Evolutionary conservation across 64 coral and sea anemone species (phyloP), one percentile per base, ranked within the genome.

Genomic region (Orbicella faveolata): DNA sequence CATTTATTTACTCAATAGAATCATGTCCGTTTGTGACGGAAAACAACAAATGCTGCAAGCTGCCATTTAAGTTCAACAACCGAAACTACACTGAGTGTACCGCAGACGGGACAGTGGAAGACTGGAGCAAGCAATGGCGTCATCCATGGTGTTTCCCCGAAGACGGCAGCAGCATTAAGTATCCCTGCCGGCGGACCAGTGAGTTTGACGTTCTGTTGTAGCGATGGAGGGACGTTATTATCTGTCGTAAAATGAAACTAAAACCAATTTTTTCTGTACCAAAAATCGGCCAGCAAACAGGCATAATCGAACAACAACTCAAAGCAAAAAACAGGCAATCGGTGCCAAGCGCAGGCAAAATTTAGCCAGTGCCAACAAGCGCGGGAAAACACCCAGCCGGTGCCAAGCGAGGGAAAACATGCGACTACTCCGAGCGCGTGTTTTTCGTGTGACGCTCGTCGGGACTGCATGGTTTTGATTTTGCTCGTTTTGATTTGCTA

Each of bases 1-100:
- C 6, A 15, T 25, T 81, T 63, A 18, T 72, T 85, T 12, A 30
- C 44, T 70, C 82, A 18, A 25, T 21, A 94, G 92, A 94, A 57
- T 61, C 63, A 16, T 96, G 94, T 73, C 68, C 91, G 9, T 96
- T 96, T 79, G 68, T 86, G 63, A 75, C 94, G 36, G 87, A 93
- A 79, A 84, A 87, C 65, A 88, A 91, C n/a, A 83, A 75, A 34
- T 96, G 94, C 25, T 96, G 94, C 54, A 85, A 54, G 34, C 44
- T 96, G 4, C 94, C 94, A 6, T 96, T 96, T 54, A 76, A 54
- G 39, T 93, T 79, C 75, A 93, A 89, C 30, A 93, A 93, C 25
- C 88, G 83, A n/a, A 87, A 87, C 0, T 96, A 96, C 57, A 89
- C 87, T 2, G 90, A 90, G 57, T 96, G 94, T 6, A 93, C 87